Base-by-base conservation (phyloP, 2,113 vertebrate species). In the Cebidichthys violaceus region DNA sequence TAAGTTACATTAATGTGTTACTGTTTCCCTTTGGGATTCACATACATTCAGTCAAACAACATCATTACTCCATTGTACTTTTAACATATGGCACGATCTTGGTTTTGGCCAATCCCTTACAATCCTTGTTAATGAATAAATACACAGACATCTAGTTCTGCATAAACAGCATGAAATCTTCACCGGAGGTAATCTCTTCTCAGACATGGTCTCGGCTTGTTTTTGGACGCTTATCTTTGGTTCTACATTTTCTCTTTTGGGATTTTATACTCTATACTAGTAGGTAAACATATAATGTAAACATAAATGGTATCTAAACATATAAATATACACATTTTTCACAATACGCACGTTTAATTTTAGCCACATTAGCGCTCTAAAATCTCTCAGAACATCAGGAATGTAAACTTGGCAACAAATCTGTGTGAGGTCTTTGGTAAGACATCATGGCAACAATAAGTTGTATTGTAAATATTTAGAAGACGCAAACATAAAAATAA, bases 341-440 rank as follows among this genome's bases (percentile, higher is more conserved):
- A 52, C 5, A 39, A 39, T 20, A 27, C 10, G 52, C 29, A 59
- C 11, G 47, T 64, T 60, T 33, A 2, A 61, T 39, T 69, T 75
- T 10, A 47, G n/a, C 71, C 33, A 76, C 60, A 43, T 20, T 22
- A n/a, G 47, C 24, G 69, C 1, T 37, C 11, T 13, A 35, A 41
- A 62, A 37, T 78, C 14, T 4, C 10, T 72, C 9, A 79, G 2
- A 50, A 62, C 10, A 57, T 64, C 20, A 9, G 52, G 9, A 79
- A 77, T 83, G 33, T 79, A 8, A 35, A 76, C 57, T 45, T 50
- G 43, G 75, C 29, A 83, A 76, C 18, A 43, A 68, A 90, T 75
- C 33, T 73, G 80, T 78, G 66, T 65, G 24, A 64, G 35, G 69
- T 66, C 15, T 59, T 50, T 33, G 9, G n/a, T 67, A 31, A 35